Percentiles rank a stretch among this genome's conserved stretches.
These are phyloP conservation scores for Pelmatolapia mariae DNA, from an alignment of 2,113 vertebrate species.

Conservation along the genomic window DNA sequence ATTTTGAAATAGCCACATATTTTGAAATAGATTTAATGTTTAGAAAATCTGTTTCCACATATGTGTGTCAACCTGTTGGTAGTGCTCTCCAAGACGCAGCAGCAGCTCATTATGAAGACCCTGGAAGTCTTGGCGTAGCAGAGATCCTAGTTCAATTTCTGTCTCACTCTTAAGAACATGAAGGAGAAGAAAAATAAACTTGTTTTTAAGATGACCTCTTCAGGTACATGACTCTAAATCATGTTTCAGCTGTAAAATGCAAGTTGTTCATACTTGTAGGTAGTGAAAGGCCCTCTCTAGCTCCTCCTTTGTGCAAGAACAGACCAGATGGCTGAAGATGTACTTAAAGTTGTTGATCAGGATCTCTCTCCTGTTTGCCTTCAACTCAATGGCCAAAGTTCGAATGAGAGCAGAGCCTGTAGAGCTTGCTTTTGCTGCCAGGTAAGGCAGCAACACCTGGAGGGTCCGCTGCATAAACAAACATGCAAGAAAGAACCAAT, in stretches of 20 bases:
- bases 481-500: neutral
- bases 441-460: conserved; percentile 90
- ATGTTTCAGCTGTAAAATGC: neutral
- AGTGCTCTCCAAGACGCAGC: conserved; percentile 91
- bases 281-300: conserved; percentile 92
- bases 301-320: conserved; percentile 95
- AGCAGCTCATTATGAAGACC: conserved; percentile 94
- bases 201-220: neutral
- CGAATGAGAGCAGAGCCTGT: conserved; percentile 89
- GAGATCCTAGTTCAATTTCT: conserved; percentile 92
- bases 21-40: neutral
- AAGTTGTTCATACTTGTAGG: conserved; percentile 78
- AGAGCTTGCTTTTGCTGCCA: conserved; percentile 92
- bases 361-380: conserved; percentile 91
- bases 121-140: conserved; percentile 95
- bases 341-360: conserved; percentile 99
- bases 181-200: neutral
- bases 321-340: conserved; percentile 97
- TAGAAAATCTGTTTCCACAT: neutral
- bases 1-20: neutral
- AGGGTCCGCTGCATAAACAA: conserved; percentile 79
- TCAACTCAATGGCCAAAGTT: conserved; percentile 91
- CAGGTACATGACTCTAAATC: neutral
- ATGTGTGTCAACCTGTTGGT: conserved; percentile 80
- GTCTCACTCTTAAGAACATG: conserved; percentile 84